Percentiles rank a stretch among this genome's conserved stretches.
phyloP scores from a whole-genome alignment of 2,113 vertebrate species.

The Fulmarus glacialis region DNA sequence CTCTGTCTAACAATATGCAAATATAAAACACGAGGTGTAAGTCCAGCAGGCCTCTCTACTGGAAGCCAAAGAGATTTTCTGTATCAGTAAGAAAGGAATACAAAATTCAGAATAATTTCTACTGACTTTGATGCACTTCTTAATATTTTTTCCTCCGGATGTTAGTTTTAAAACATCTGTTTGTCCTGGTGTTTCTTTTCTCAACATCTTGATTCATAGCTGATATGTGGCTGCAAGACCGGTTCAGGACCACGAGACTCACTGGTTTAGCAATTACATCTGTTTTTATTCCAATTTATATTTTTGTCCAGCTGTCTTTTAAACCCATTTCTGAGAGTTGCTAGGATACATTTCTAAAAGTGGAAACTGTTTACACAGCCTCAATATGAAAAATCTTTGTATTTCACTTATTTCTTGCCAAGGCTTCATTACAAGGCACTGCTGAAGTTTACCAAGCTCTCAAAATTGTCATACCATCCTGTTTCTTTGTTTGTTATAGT shows the following conservation, averaged over 20 bases:
- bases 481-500: constrained; percentile 26
- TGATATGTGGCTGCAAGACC: neutral
- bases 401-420: constrained; percentile 27
- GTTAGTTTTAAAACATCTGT: neutral
- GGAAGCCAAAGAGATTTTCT: neutral
- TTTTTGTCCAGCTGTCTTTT: constrained; percentile 47
- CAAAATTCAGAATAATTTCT: neutral
- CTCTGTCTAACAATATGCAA: neutral
- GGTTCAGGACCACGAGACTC: neutral
- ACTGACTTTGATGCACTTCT: neutral
- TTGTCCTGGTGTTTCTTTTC: neutral
- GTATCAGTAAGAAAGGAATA: neutral
- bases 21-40: neutral
- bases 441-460: constrained; percentile 28
- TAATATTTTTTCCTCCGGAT: neutral
- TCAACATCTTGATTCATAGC: neutral
- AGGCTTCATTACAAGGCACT: constrained; percentile 9
- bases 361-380: constrained; percentile 26
- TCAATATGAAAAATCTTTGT: constrained; percentile 32
- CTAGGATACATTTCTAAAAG: constrained; percentile 66
- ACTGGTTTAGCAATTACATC: neutral
- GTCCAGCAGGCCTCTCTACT: neutral
- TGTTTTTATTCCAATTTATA: constrained; percentile 15
- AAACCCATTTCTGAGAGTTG: constrained; percentile 13
- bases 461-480: neutral